Evolutionary conservation across 2,113 vertebrate genomes (phyloP).

Genomic region (Tenebrosternarchus preto): DNA sequence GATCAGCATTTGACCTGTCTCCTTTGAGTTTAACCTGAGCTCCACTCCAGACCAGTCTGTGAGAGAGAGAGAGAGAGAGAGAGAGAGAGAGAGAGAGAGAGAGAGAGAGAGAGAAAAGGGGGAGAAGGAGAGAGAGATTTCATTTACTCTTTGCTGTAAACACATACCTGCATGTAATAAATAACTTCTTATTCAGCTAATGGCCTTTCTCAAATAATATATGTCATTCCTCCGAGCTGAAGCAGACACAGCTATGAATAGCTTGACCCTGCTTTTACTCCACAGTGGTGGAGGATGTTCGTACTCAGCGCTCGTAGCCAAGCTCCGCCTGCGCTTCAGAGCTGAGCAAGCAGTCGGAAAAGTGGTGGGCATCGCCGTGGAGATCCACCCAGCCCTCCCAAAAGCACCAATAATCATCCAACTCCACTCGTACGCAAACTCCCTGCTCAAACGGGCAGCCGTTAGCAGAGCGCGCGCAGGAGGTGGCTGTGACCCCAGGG

Average conservation of each 20-base stretch:
- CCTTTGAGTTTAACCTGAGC: slow-evolving; percentile 89
- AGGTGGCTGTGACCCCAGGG: no score
- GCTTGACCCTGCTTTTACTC: not conserved
- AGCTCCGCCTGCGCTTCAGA: slow-evolving; percentile 30
- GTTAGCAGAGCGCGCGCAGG: slow-evolving; percentile 40
- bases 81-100: slow-evolving; percentile 45
- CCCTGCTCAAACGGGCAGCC: slow-evolving; percentile 39
- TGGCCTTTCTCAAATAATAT: no score
- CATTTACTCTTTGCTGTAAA: not conserved
- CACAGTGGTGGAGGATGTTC: no score
- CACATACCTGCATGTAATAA: not conserved
- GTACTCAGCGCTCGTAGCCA: no score
- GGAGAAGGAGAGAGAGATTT: not conserved
- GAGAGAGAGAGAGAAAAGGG: slow-evolving; percentile 21
- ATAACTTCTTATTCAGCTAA: no score
- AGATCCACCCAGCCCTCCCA: no score
- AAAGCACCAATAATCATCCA: slow-evolving; percentile 40
- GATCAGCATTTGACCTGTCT: slow-evolving; percentile 92
- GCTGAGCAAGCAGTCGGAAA: slow-evolving; percentile 39
- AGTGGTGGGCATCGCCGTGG: slow-evolving; percentile 9
- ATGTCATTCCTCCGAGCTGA: no score
- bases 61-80: slow-evolving; percentile 39
- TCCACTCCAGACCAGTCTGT: slow-evolving; percentile 94
- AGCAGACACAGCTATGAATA: slow-evolving; percentile 6
- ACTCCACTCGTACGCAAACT: slow-evolving; percentile 46